Evolutionary conservation across 2,888 invertebrate genomes (phyloP).

Genomic region (Agriopis marginaria): DNA sequence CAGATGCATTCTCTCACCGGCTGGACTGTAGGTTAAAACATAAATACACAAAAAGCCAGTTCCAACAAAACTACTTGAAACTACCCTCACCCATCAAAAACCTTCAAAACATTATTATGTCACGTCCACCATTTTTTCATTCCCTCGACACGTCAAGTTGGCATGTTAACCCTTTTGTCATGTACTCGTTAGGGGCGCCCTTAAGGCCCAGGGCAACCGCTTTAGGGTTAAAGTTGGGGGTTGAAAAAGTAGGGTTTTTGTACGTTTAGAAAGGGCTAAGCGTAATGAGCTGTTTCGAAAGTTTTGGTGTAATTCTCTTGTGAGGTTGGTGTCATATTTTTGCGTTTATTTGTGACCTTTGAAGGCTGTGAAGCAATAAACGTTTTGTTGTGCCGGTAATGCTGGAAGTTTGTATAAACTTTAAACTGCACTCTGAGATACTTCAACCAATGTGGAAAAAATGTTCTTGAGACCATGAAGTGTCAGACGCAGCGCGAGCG

Average conservation of each 20-base stretch:
- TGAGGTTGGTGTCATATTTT: conserved; percentile 9
- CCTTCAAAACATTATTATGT: conserved; percentile 32
- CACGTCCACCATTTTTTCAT: conserved; percentile 43
- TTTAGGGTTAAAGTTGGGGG: conserved; percentile 42
- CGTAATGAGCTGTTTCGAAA: conserved; percentile 28
- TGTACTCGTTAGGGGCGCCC: conserved; percentile 41
- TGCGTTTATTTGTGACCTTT: conserved; percentile 1
- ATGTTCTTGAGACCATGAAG: too few relatives aligned
- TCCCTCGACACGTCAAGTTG: conserved; percentile 42
- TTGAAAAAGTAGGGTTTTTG: conserved; percentile 31
- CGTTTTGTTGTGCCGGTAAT: not conserved
- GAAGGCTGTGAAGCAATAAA: not conserved
- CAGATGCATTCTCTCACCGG: too few relatives aligned
- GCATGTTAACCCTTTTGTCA: conserved; percentile 50
- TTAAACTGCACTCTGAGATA: too few relatives aligned
- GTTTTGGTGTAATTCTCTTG: conserved; percentile 8
- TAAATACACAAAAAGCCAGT: conserved; percentile 5
- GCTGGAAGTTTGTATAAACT: not conserved
- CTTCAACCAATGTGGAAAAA: too few relatives aligned
- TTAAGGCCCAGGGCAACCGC: conserved; percentile 32
- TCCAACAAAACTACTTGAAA: conserved; percentile 7
- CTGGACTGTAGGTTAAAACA: not conserved
- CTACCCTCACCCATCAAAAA: conserved; percentile 20
- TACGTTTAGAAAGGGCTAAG: conserved; percentile 12
- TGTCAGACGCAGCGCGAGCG: too few relatives aligned